Evolutionary conservation across 2,797 vertebrate species (phyloP), one percentile per base, ranked within the genome.

Genomic region (Dromococcyx pavoninus): DNA sequence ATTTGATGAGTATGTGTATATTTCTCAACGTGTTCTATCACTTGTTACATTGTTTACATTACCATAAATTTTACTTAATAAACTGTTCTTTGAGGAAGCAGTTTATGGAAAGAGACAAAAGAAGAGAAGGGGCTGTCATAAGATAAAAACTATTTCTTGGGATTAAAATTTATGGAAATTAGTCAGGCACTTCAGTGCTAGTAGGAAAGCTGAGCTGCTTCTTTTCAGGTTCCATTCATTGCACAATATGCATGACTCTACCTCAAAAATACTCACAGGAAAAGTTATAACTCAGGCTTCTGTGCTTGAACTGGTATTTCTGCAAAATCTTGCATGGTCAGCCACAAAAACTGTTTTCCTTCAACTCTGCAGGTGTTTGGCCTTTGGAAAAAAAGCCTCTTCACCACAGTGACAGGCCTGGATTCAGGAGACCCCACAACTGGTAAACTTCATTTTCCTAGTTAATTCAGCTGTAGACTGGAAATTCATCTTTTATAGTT

Each of bases 161-260:
- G 35, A 90, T 79, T 89, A 56, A 93, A 91, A 94, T 64, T n/a
- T 41, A 76, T 73, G 86, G 60, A 86, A 94, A 83, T 73, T 88
- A 96, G 94, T 25, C 46, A 78, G 75, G 73, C 88, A 66, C 48
- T 94, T 89, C 58, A 67, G 72, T 89, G 87, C 54, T 77, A 24
- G 62, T 50, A 86, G 73, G 80, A 83, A 35, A 56, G 79, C 46
- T 70, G 86, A 72, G 35, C 88, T 86, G 25, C 80, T 73, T 79
- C 60, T 62, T 86, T 95, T 94, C 79, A 73, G 74, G 62, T 92
- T 90, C 67, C 77, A 77, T 88, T 95, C 75, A 71, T 15, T 0
- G 2, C 70, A 92, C 62, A 94, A 86, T 85, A 88, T 67, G 74
- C 64, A 71, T 79, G 86, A 65, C 70, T 74, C 64, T 82, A 80